These are phyloP conservation scores for Yponomeuta evonymella DNA, from an alignment of 2,888 invertebrate genomes.

Conservation along the genomic window DNA sequence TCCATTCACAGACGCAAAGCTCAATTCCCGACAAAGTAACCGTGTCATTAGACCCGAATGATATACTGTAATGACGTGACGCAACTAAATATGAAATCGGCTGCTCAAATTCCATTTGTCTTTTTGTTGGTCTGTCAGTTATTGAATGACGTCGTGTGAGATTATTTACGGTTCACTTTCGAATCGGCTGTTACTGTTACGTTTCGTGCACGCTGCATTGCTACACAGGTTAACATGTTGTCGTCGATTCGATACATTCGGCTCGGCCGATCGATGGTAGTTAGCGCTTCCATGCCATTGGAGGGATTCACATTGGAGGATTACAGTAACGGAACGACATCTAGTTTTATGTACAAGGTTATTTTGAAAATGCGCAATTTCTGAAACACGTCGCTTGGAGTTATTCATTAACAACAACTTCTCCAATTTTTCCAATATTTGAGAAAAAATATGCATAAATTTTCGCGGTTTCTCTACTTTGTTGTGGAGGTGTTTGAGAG, in stretches of 20 bases:
- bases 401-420: no score
- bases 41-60: not conserved
- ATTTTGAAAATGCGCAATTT: no score
- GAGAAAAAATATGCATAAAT: no score
- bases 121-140: constrained; percentile 7
- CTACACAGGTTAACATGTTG: not conserved
- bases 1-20: not conserved
- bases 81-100: constrained; percentile 4
- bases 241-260: not conserved
- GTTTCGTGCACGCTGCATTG: not conserved
- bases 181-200: not conserved
- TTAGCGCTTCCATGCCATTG: constrained; percentile 5
- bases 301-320: no score
- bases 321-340: no score
- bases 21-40: not conserved
- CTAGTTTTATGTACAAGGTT: no score
- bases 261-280: not conserved
- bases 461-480: no score
- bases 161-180: not conserved
- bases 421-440: no score
- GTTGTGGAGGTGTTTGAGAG: no score
- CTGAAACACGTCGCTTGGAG: no score
- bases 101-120: constrained; percentile 6
- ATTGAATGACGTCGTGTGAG: not conserved
- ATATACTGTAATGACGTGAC: constrained; percentile 10